phyloP scores from a whole-genome alignment of 2,888 invertebrate species.

The Hypena proboscidalis region DNA sequence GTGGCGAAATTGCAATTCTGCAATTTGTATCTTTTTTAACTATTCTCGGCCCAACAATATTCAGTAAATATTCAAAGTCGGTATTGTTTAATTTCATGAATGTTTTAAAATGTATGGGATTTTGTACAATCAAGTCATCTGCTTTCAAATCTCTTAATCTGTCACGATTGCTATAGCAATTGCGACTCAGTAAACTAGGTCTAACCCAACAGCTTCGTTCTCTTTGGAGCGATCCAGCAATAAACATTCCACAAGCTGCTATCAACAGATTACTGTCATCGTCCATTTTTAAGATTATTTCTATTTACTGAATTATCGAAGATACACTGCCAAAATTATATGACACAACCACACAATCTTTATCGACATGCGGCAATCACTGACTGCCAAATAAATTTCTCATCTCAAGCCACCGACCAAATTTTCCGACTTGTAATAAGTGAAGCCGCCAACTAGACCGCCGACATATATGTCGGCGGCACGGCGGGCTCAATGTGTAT shows the following conservation, averaged over 20 bases:
- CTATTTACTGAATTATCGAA: conserved; percentile 19
- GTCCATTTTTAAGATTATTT: conserved; percentile 14
- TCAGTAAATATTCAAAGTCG: conserved; percentile 17
- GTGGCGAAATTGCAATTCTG: conserved; percentile 1
- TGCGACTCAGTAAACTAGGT: conserved; percentile 27
- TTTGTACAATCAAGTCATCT: conserved; percentile 29
- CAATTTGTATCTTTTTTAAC: conserved; percentile 5
- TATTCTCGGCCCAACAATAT: conserved; percentile 4
- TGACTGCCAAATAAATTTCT: conserved; percentile 25
- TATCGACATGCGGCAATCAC: conserved; percentile 19
- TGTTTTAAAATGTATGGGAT: conserved; percentile 21
- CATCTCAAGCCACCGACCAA: conserved; percentile 24
- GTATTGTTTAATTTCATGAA: conserved; percentile 30
- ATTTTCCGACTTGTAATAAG: conserved; percentile 23
- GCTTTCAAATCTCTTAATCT: conserved; percentile 28
- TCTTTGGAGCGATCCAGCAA: conserved; percentile 17
- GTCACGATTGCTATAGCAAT: conserved; percentile 26
- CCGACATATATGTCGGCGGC: conserved; percentile 4
- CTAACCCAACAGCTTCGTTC: conserved; percentile 13
- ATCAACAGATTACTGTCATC: conserved; percentile 19
- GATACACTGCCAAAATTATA: conserved; percentile 21
- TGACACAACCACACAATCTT: conserved; percentile 23
- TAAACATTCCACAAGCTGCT: conserved; percentile 14
- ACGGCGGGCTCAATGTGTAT: too few species aligned
- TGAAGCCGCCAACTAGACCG: conserved; percentile 22